Evolutionary conservation across 1,140 invertebrate genomes (phyloP), one percentile per base, ranked within the genome.

Genomic region (Euglossa dilemma): DNA sequence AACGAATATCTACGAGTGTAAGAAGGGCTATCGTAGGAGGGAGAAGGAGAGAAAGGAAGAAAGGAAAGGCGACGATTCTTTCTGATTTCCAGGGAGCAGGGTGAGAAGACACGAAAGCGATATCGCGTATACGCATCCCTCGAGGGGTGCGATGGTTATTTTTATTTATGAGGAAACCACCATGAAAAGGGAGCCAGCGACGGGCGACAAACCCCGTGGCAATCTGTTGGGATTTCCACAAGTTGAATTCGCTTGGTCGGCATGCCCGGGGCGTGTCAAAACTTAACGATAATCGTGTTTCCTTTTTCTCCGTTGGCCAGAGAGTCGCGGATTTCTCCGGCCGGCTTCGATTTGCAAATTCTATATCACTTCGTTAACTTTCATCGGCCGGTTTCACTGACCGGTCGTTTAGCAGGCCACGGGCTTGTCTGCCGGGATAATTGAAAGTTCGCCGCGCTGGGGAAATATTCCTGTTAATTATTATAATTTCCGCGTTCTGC

Each of bases 101-200:
- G 83, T 74, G 80, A 80, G 64, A 85, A 92, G 80, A 91, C 88
- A 90, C 85, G 87, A 90, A 91, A 85, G 88, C 90, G 91, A 93
- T 93, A 93, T 93, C 92, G 90, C 92, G 91, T 92, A 81, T 86
- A 90, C 87, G 91, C 91, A 92, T 92, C 89, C 91, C 92, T 89
- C 77, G 85, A 87, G 91, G 91, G 91, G 84, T 90, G 89, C 90
- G 89, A 93, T 92, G 92, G 93, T 94, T 94, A 94, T 94, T 93
- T 94, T 94, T 94, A 94, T 94, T 94, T 94, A 94, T 94, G 93
- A 93, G 93, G 90, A 93, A 93, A 93, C 92, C 92, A 93, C 91
- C 92, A 92, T 93, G 93, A 93, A 92, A 94, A 92, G 91, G 91
- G 92, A 92, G 72, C 86, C 85, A 86, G 82, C 88, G 89, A 78